phyloP scores from a whole-genome alignment of 2,797 vertebrate species.

The Clarias fuscus region DNA sequence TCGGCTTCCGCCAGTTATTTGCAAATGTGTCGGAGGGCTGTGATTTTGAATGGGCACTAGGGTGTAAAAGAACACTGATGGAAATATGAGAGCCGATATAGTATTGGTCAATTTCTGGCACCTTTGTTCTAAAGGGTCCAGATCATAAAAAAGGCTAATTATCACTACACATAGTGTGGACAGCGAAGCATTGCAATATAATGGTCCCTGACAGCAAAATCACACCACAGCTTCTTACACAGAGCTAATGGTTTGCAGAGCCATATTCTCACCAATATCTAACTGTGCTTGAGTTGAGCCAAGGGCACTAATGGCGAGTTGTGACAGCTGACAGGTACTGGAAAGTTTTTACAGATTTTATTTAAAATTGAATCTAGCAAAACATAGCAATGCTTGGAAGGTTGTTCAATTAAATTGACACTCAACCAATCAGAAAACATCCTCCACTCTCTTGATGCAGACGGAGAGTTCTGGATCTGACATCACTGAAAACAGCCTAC shows the following conservation, averaged over 20 bases:
- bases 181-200: slow-evolving; percentile 36
- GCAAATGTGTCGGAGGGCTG: slow-evolving; percentile 46
- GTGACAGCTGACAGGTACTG: background rate
- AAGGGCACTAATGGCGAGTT: background rate
- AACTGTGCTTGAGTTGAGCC: background rate
- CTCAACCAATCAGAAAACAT: background rate
- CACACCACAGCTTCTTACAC: slow-evolving; percentile 24
- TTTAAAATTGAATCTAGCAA: background rate
- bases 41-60: slow-evolving; percentile 55
- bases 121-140: slow-evolving; percentile 36
- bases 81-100: slow-evolving; percentile 27
- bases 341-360: background rate
- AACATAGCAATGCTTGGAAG: background rate
- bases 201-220: slow-evolving; percentile 49
- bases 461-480: background rate
- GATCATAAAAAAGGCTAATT: slow-evolving; percentile 48
- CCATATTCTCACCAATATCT: background rate
- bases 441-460: background rate
- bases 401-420: background rate
- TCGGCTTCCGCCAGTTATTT: slow-evolving; percentile 63
- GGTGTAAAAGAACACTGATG: slow-evolving; percentile 61
- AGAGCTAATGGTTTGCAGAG: slow-evolving; percentile 37
- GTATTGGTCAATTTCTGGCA: slow-evolving; percentile 37
- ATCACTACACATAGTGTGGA: slow-evolving; percentile 44
- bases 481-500: background rate